A percentile compares a stretch with the other conserved stretches of the same genome.
Evolutionary conservation across 2,113 vertebrate genomes (phyloP).

Genomic region (Epinephelus cyanopodus): DNA sequence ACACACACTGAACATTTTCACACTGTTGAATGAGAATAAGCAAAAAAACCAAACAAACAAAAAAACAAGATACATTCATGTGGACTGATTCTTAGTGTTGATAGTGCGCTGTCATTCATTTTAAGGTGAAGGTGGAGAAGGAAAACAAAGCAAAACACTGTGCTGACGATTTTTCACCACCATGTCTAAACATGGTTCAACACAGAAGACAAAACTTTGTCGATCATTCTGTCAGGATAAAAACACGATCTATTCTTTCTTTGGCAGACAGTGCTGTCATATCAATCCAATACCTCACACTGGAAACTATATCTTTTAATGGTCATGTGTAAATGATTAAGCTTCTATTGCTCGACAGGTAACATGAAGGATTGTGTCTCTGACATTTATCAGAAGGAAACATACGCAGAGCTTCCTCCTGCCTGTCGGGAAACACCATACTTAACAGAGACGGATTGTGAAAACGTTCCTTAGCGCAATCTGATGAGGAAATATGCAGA

Average conservation of each 20-base stretch:
- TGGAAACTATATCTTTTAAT: neutral
- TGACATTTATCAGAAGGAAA: constrained; percentile 46
- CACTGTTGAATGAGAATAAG: constrained; percentile 19
- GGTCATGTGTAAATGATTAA: constrained; percentile 5
- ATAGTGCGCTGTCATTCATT: constrained; percentile 55
- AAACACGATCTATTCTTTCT: constrained; percentile 30
- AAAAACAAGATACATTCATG: constrained; percentile 67
- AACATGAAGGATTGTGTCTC: neutral
- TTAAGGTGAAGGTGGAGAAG: constrained; percentile 36
- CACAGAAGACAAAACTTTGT: constrained; percentile 41
- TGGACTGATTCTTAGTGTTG: constrained; percentile 65
- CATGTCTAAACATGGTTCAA: constrained; percentile 34
- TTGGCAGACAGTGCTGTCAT: constrained; percentile 17
- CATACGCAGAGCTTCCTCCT: neutral
- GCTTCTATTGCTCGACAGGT: constrained; percentile 43
- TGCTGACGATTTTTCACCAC: constrained; percentile 37
- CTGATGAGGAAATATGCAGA: constrained; percentile 47
- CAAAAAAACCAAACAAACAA: constrained; percentile 6
- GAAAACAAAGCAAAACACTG: neutral
- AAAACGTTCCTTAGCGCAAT: constrained; percentile 4
- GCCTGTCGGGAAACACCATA: neutral
- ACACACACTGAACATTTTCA: constrained; percentile 8
- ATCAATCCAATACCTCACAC: constrained; percentile 4
- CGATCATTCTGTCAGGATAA: constrained; percentile 15
- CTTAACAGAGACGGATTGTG: constrained; percentile 1